Percentiles rank a stretch among this genome's conserved stretches.
Conservation (phyloP, 2,797 vertebrate genomes). For the Chelon labrosus region DNA sequence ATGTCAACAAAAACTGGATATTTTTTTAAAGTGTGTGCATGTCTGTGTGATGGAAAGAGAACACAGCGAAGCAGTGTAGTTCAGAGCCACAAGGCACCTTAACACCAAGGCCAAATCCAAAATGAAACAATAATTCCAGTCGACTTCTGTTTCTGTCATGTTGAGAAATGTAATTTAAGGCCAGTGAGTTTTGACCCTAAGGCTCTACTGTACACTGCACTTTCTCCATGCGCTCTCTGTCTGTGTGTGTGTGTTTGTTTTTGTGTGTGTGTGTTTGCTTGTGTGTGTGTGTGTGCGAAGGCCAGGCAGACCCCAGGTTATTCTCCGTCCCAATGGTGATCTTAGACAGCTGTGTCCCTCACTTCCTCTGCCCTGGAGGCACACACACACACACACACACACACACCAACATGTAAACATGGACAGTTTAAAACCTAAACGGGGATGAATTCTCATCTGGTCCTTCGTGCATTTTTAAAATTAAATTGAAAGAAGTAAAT, state of each 20-base stretch:
- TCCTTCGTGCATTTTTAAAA: too few species aligned
- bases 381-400: constrained; percentile 20
- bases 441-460: constrained; percentile 29
- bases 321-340: constrained; percentile 70
- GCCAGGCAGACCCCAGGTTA: constrained; percentile 73
- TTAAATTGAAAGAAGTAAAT: too few species aligned
- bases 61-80: constrained; percentile 36
- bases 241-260: constrained; percentile 8
- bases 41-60: constrained; percentile 42
- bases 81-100: constrained; percentile 74
- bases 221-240: constrained; percentile 37
- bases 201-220: constrained; percentile 72
- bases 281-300: constrained; percentile 37
- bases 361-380: constrained; percentile 67
- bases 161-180: constrained; percentile 86
- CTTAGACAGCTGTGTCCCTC: constrained; percentile 81
- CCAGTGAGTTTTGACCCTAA: constrained; percentile 82
- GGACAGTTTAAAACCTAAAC: constrained; percentile 21
- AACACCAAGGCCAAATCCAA: constrained; percentile 76
- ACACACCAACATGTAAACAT: constrained; percentile 29
- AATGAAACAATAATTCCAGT: constrained; percentile 85
- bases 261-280: constrained; percentile 38
- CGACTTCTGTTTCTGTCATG: constrained; percentile 83
- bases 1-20: neutral
- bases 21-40: neutral